Conservation (phyloP, 2,113 vertebrate genomes). For the Tenebrosternarchus preto region DNA sequence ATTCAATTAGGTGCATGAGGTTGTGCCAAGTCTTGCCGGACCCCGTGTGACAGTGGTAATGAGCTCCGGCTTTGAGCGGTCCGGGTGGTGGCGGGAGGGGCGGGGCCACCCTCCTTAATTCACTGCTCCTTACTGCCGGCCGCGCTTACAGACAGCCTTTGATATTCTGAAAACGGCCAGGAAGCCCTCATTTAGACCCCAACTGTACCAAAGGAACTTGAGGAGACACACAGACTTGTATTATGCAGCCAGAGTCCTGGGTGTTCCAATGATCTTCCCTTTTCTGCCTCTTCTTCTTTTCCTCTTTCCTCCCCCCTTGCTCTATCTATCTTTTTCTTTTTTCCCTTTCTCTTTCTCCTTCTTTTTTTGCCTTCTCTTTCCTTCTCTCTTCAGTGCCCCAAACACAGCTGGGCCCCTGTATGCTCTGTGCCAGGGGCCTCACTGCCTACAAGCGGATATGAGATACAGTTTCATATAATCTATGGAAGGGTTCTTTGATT, state of each 20-base stretch:
- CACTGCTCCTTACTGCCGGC: conserved; percentile 62
- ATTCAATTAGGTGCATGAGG: conserved; percentile 79
- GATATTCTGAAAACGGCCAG: conserved; percentile 65
- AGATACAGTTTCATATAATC: conserved; percentile 50
- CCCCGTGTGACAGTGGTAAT: conserved; percentile 76
- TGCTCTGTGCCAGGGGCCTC: conserved; percentile 54
- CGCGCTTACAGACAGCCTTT: conserved; percentile 62
- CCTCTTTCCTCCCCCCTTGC: conserved; percentile 42
- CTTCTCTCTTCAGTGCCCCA: conserved; percentile 41
- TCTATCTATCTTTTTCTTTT: conserved; percentile 51
- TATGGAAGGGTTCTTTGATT: conserved; percentile 46
- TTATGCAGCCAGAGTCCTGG: conserved; percentile 54
- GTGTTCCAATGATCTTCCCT: conserved; percentile 54
- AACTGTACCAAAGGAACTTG: conserved; percentile 55
- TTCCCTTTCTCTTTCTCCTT: conserved; percentile 23
- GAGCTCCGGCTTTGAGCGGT: conserved; percentile 60
- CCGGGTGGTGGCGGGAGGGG: conserved; percentile 52
- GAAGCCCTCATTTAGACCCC: conserved; percentile 60
- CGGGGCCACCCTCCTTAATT: conserved; percentile 58
- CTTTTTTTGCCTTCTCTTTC: conserved; percentile 23
- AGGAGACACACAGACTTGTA: conserved; percentile 59
- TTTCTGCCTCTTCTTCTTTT: conserved; percentile 1
- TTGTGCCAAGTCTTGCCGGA: conserved; percentile 75
- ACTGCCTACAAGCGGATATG: conserved; percentile 52
- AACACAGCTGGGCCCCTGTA: conserved; percentile 55